phyloP scores from a whole-genome alignment of 2,888 invertebrate species.

The Corythucha ciliata region DNA sequence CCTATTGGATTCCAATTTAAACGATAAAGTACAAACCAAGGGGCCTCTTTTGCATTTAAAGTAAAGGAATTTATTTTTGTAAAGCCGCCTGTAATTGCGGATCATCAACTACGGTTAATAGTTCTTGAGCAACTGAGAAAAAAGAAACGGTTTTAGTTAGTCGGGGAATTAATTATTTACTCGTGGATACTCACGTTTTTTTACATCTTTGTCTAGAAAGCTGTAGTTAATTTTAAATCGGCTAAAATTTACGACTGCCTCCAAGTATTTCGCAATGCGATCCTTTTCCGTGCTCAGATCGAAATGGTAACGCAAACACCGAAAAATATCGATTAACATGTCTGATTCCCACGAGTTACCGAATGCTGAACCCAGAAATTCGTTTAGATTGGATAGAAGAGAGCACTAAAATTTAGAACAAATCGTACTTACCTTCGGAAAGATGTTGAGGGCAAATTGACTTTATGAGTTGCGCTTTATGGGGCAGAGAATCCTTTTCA shows the following conservation, averaged over 20 bases:
- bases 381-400: background rate
- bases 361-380: slow-evolving; percentile 20
- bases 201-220: slow-evolving; percentile 19
- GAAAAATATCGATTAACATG: slow-evolving; percentile 21
- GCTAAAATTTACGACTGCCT: slow-evolving; percentile 16
- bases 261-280: slow-evolving; percentile 17
- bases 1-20: too few species aligned
- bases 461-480: slow-evolving; percentile 17
- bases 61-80: too few species aligned
- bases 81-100: too few species aligned
- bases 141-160: too few species aligned
- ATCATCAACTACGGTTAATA: too few species aligned
- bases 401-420: background rate
- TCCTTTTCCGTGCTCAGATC: slow-evolving; percentile 3
- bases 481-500: background rate
- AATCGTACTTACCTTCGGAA: slow-evolving; percentile 11
- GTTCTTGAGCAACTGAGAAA: too few species aligned
- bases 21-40: too few species aligned
- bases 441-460: slow-evolving; percentile 16
- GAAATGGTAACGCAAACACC: slow-evolving; percentile 22
- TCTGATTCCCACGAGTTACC: slow-evolving; percentile 21
- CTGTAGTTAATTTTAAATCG: slow-evolving; percentile 23
- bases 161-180: too few species aligned
- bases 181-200: slow-evolving; percentile 22
- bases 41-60: too few species aligned